A percentile compares a stretch with the other conserved stretches of the same genome.
Conservation (phyloP, 2,797 vertebrate genomes). For the Notolepis coatsorum region DNA sequence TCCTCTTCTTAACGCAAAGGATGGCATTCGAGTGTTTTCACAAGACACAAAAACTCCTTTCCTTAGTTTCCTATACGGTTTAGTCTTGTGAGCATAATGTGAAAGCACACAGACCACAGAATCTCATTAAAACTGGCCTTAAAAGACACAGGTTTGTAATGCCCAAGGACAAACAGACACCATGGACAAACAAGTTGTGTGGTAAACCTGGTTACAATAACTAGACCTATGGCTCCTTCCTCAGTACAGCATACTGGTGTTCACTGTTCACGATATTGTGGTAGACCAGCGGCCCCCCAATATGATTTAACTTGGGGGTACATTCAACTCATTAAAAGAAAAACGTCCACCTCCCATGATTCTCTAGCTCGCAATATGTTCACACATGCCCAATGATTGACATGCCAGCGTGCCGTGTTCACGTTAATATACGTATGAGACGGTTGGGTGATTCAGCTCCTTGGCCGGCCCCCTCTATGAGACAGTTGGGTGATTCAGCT, state of each 20-base stretch:
- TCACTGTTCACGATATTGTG: not conserved
- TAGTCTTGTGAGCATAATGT: not conserved
- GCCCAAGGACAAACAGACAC: not conserved
- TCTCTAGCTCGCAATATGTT: not conserved
- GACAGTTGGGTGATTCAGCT: not conserved
- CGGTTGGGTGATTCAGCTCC: conserved; percentile 2
- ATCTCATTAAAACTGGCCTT: conserved; percentile 9
- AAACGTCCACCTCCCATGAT: not conserved
- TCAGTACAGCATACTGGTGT: not conserved
- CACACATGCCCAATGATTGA: not conserved
- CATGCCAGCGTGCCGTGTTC: not conserved
- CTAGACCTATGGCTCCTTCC: not conserved
- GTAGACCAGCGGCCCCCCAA: not conserved
- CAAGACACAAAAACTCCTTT: not conserved
- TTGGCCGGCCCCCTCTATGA: not conserved
- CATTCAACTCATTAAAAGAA: conserved; percentile 2
- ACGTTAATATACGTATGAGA: not conserved
- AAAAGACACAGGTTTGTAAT: conserved; percentile 18
- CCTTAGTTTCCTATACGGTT: conserved; percentile 1
- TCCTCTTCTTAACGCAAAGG: not conserved
- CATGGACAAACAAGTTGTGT: not conserved
- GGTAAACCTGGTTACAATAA: not conserved
- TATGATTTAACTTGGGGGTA: not conserved
- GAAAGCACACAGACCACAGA: not conserved
- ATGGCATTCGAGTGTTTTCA: conserved; percentile 14